These are phyloP conservation scores for Odocoileus hemionus DNA, from an alignment of 2,113 vertebrate genomes.

Conservation along the genomic window DNA sequence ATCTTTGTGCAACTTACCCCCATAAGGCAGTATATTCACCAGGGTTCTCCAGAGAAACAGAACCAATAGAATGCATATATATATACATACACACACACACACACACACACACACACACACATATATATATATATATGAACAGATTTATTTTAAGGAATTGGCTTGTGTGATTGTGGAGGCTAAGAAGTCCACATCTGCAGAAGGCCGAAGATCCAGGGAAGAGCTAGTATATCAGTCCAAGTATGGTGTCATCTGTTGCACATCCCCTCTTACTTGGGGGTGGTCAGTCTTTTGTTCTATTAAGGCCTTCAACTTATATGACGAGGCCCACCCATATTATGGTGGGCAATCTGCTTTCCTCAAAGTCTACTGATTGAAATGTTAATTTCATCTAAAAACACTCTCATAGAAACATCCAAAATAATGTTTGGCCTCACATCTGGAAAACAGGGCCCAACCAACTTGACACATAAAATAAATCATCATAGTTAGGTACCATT, in stretches of 20 bases:
- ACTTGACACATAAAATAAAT: background rate
- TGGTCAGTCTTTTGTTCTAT: background rate
- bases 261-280: background rate
- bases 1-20: too few species aligned
- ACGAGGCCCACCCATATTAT: background rate
- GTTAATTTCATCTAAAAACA: background rate
- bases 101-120: too few species aligned
- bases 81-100: background rate
- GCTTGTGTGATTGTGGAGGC: background rate
- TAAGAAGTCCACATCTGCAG: background rate
- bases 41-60: background rate
- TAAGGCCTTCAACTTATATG: background rate
- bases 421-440: background rate
- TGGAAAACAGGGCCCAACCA: background rate
- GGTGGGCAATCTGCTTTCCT: background rate
- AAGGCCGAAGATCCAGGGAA: background rate
- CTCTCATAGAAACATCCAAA: background rate
- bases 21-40: background rate
- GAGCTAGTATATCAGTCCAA: background rate
- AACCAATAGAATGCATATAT: background rate
- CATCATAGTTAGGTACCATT: background rate
- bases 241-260: too few species aligned
- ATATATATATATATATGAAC: background rate
- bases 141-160: background rate
- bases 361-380: background rate